Evolutionary conservation across 1,140 invertebrate species (phyloP).

Genomic region (Harpegnathos saltator): DNA sequence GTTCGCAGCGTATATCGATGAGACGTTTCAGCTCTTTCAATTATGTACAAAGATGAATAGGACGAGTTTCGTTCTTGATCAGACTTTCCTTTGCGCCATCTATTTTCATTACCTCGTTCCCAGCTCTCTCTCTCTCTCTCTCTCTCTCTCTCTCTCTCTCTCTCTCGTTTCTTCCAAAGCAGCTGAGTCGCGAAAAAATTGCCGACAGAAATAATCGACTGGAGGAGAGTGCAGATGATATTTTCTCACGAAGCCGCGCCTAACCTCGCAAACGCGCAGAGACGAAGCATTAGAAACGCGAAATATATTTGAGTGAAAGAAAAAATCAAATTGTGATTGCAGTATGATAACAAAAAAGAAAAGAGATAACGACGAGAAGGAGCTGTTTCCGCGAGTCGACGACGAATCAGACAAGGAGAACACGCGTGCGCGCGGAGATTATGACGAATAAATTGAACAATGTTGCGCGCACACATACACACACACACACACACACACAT

Average conservation of each 20-base stretch:
- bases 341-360: no score
- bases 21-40: conserved; percentile 41
- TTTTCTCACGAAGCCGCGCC: no score
- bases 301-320: background rate
- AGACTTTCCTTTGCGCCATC: background rate
- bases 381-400: conserved; percentile 21
- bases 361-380: background rate
- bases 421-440: conserved; percentile 6
- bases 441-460: conserved; percentile 38
- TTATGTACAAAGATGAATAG: conserved; percentile 36
- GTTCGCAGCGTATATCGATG: conserved; percentile 28
- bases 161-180: background rate
- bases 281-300: background rate
- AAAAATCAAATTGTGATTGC: background rate
- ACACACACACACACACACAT: no score
- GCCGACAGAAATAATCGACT: background rate
- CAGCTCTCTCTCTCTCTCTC: background rate
- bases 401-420: background rate
- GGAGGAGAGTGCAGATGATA: background rate
- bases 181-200: conserved; percentile 11
- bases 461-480: no score
- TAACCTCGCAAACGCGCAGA: background rate
- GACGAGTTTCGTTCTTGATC: conserved; percentile 44
- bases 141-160: no score
- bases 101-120: conserved; percentile 1